Conservation (phyloP, 2,797 vertebrate genomes). For the Knipowitschia caucasica region DNA sequence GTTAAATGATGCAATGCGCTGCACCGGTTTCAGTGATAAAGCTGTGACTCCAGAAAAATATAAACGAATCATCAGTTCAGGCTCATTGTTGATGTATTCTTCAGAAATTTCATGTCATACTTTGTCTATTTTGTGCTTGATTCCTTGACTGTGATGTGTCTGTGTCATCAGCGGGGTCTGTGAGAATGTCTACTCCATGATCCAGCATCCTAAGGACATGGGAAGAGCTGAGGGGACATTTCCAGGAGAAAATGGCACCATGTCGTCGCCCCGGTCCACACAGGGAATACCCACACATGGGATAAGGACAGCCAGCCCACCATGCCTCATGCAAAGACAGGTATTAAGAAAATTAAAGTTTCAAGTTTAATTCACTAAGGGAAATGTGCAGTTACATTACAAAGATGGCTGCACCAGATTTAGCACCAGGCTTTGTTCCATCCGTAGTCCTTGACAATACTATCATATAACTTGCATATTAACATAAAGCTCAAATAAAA, state of each 20-base stretch:
- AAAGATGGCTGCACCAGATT: no score
- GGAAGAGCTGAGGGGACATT: conserved; percentile 61
- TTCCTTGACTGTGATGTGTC: neutral
- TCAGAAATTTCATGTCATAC: no score
- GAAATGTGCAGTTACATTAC: no score
- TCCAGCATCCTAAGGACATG: conserved; percentile 68
- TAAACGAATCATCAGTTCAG: no score
- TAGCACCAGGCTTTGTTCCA: no score
- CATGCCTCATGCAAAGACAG: conserved; percentile 72
- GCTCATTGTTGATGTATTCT: no score
- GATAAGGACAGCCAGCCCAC: conserved; percentile 56
- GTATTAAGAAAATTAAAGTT: conserved; percentile 32
- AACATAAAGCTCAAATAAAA: no score
- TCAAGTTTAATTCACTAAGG: neutral
- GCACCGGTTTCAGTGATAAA: neutral
- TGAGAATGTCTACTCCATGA: conserved; percentile 77
- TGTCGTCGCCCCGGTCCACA: conserved; percentile 50
- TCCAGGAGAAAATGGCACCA: conserved; percentile 64
- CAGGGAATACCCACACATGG: conserved; percentile 51
- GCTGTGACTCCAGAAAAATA: conserved; percentile 29
- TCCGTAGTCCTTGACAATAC: no score
- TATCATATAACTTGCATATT: no score
- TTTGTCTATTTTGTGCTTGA: neutral
- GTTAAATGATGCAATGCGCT: conserved; percentile 10
- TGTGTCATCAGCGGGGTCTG: conserved; percentile 43